phyloP scores from a whole-genome alignment of 2,797 vertebrate genomes.

The Benthosema pterotum region DNA sequence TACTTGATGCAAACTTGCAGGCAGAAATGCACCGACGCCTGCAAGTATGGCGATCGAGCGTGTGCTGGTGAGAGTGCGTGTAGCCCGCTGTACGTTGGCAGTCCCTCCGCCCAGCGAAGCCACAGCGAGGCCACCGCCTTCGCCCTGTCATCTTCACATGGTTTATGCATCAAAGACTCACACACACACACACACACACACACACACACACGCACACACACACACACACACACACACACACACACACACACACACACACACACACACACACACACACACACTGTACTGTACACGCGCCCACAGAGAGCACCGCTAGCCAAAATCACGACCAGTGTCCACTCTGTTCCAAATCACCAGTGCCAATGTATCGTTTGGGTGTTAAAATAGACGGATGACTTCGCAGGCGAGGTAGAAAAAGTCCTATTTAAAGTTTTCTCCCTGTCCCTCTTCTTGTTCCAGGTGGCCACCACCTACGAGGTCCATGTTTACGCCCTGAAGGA shows the following conservation, averaged over 20 bases:
- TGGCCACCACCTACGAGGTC: conserved; percentile 93
- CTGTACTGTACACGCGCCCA: no score
- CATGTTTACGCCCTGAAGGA: conserved; percentile 92
- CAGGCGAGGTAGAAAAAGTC: not conserved
- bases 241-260: no score
- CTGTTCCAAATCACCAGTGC: no score
- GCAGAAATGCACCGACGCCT: no score
- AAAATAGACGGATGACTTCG: no score
- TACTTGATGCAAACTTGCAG: no score
- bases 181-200: not conserved
- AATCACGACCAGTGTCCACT: conserved; percentile 5
- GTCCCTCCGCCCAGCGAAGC: not conserved
- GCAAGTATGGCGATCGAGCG: no score
- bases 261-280: no score
- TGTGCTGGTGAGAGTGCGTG: no score
- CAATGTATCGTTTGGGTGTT: no score
- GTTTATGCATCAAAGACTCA: conserved; percentile 3
- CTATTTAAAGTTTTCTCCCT: not conserved
- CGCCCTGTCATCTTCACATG: not conserved
- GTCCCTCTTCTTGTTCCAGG: conserved; percentile 81
- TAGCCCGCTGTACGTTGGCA: not conserved
- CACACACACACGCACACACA: no score
- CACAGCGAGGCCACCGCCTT: conserved; percentile 1
- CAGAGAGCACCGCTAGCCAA: not conserved
- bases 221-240: no score